A percentile compares a stretch with the other conserved stretches of the same genome.
phyloP scores from a whole-genome alignment of 2,113 vertebrate species.

The Indicator maculatus region DNA sequence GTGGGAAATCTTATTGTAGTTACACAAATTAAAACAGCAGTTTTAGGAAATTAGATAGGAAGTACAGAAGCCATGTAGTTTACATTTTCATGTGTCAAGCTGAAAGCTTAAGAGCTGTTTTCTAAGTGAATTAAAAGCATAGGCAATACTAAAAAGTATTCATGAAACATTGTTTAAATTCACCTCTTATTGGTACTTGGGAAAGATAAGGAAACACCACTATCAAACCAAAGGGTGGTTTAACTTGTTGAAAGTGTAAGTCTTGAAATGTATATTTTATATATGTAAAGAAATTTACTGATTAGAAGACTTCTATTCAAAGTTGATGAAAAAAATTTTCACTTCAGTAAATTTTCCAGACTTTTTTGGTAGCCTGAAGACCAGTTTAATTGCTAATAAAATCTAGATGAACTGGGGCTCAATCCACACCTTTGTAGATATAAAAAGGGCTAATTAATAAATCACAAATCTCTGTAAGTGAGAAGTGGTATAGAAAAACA shows the following conservation, averaged over 20 bases:
- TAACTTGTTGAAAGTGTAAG: background rate
- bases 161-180: background rate
- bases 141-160: background rate
- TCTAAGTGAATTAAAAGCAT: background rate
- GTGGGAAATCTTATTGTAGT: background rate
- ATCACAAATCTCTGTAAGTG: background rate
- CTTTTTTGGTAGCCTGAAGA: background rate
- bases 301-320: background rate
- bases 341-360: background rate
- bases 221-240: background rate
- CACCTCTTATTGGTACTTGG: accelerated
- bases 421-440: background rate
- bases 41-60: conserved; percentile 5
- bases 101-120: background rate
- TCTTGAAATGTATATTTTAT: background rate
- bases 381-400: background rate
- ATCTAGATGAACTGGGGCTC: background rate
- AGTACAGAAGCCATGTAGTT: background rate
- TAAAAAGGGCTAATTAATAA: background rate
- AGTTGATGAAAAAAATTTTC: background rate
- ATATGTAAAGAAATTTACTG: background rate
- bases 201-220: background rate
- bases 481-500: background rate
- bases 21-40: background rate
- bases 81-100: background rate